phyloP scores from a whole-genome alignment of 2,113 vertebrate species.

The Alethe castanea region DNA sequence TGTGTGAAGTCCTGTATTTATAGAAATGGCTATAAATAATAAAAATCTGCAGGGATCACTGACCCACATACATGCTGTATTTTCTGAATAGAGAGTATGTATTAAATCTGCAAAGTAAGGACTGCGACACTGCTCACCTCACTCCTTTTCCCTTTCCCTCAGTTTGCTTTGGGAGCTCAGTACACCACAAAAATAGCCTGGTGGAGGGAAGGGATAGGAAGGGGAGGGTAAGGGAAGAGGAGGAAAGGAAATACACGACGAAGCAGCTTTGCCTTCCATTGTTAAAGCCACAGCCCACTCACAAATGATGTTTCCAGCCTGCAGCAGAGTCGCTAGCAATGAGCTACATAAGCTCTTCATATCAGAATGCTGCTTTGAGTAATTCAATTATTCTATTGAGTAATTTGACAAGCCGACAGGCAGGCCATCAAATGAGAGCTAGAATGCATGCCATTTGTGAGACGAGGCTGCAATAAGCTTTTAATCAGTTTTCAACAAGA shows the following conservation, averaged over 20 bases:
- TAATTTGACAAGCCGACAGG: neutral
- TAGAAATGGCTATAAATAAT: slow-evolving; percentile 58
- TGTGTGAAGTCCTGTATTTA: slow-evolving; percentile 30
- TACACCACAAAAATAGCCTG: neutral
- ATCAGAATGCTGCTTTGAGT: neutral
- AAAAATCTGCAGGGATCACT: slow-evolving; percentile 14
- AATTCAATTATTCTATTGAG: neutral
- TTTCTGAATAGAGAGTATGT: neutral
- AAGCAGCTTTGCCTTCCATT: slow-evolving; percentile 6
- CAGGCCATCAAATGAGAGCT: slow-evolving; percentile 30
- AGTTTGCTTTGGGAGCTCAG: neutral
- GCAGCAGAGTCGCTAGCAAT: neutral
- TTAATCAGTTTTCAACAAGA: slow-evolving; percentile 23
- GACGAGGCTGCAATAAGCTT: neutral
- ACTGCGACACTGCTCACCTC: neutral
- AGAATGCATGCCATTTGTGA: neutral
- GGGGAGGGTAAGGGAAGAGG: neutral
- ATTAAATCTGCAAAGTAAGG: neutral
- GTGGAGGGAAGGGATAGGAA: neutral
- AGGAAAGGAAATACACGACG: neutral
- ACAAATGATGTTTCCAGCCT: neutral
- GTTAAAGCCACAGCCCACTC: slow-evolving; percentile 49
- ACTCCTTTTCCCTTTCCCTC: neutral
- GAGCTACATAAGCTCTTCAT: neutral
- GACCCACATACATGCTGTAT: slow-evolving; percentile 1